Conservation (phyloP, 2,113 vertebrate genomes). For the Stercorarius parasiticus region DNA sequence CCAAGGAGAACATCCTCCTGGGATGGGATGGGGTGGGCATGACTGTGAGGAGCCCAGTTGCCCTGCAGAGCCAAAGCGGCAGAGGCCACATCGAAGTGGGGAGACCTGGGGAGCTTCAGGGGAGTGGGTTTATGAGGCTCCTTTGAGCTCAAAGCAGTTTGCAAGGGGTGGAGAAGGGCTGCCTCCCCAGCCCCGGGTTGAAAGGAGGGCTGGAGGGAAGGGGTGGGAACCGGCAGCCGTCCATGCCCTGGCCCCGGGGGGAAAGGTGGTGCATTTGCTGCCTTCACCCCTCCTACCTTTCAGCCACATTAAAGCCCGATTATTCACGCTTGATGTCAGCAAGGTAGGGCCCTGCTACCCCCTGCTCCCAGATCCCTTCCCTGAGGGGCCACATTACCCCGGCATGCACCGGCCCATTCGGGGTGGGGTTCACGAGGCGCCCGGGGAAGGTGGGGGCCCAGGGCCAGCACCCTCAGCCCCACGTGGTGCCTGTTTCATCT, state of each 20-base stretch:
- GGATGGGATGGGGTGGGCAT: no score
- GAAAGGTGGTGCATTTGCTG: not conserved
- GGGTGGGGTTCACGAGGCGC: not conserved
- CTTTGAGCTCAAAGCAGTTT: constrained; percentile 19
- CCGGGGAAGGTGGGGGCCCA: not conserved
- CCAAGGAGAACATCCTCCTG: not conserved
- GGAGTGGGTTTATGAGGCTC: not conserved
- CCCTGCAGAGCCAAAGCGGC: rapidly evolving
- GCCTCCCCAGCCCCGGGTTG: not conserved
- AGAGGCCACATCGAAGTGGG: rapidly evolving
- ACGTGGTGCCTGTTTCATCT: rapidly evolving
- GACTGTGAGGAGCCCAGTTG: rapidly evolving
- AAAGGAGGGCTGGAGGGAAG: constrained; percentile 42
- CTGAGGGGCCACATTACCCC: constrained; percentile 25
- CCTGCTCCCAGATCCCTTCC: constrained; percentile 28
- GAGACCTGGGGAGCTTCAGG: rapidly evolving
- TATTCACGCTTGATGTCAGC: constrained; percentile 49
- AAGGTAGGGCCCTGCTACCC: not conserved
- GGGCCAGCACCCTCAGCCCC: not conserved
- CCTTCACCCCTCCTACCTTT: constrained; percentile 52
- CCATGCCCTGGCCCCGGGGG: not conserved
- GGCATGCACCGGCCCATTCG: not conserved
- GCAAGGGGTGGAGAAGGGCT: not conserved
- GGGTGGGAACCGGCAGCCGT: not conserved
- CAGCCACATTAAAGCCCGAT: constrained; percentile 59